Conservation (phyloP, 2,113 vertebrate genomes). For the Alethe castanea region DNA sequence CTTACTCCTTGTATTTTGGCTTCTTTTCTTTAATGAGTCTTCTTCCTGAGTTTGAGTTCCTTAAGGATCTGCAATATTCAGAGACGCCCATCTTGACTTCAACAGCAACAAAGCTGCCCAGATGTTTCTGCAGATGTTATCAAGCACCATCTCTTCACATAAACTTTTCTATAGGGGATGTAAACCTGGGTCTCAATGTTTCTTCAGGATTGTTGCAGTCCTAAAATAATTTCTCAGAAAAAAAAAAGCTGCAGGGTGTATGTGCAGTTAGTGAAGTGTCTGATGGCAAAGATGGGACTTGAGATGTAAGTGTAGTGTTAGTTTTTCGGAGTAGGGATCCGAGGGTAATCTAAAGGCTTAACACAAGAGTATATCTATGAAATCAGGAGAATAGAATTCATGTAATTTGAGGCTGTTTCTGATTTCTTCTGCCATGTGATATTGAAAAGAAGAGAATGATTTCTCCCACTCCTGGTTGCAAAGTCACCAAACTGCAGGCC, state of each 20-base stretch:
- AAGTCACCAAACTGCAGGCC: background rate
- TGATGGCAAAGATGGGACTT: background rate
- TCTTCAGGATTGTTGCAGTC: background rate
- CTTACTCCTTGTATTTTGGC: background rate
- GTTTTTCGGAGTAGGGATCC: background rate
- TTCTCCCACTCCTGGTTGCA: background rate
- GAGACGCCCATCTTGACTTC: background rate
- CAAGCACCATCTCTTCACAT: background rate
- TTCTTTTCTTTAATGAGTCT: background rate
- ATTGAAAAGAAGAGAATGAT: background rate
- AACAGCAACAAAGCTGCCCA: background rate
- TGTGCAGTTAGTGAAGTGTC: background rate
- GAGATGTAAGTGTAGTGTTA: background rate
- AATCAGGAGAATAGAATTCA: background rate
- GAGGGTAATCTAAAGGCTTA: background rate
- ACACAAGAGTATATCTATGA: background rate
- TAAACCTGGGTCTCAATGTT: background rate
- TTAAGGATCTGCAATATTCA: background rate
- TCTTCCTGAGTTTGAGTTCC: background rate
- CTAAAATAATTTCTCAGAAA: background rate
- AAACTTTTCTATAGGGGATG: background rate
- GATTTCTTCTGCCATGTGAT: background rate
- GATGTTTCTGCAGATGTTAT: background rate
- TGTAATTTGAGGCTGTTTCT: background rate
- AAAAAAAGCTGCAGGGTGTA: background rate